phyloP scores from a whole-genome alignment of 2,888 invertebrate species.

The Polydrusus cervinus region DNA sequence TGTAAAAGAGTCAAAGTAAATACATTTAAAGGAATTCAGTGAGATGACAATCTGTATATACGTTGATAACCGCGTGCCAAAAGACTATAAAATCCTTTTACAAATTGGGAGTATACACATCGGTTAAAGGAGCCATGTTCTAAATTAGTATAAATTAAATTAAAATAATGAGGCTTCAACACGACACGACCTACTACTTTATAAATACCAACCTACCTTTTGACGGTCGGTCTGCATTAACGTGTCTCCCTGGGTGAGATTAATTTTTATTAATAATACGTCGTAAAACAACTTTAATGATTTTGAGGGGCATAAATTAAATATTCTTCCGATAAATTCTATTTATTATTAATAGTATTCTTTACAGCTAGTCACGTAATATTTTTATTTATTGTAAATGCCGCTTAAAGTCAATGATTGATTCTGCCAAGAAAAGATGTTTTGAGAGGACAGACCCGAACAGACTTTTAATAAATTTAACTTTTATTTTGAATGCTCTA shows the following conservation, averaged over 20 bases:
- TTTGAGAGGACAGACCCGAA: too few species aligned
- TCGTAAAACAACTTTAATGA: slow-evolving; percentile 10
- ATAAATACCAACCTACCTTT: slow-evolving; percentile 33
- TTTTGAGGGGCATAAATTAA: neutral
- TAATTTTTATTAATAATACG: slow-evolving; percentile 33
- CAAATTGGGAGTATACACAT: slow-evolving; percentile 31
- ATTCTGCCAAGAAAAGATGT: too few species aligned
- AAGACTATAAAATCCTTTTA: slow-evolving; percentile 36
- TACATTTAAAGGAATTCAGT: too few species aligned
- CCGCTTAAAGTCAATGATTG: too few species aligned
- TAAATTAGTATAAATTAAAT: slow-evolving; percentile 52
- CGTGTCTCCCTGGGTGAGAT: slow-evolving; percentile 29
- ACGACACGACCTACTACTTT: slow-evolving; percentile 49
- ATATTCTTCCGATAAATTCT: neutral
- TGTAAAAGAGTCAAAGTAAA: too few species aligned
- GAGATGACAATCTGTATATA: too few species aligned
- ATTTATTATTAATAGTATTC: neutral
- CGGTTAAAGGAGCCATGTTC: slow-evolving; percentile 31
- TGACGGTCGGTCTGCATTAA: neutral
- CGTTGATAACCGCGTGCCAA: slow-evolving; percentile 27
- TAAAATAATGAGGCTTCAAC: slow-evolving; percentile 51
- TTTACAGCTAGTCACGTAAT: too few species aligned
- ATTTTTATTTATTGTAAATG: neutral
- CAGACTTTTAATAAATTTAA: too few species aligned
- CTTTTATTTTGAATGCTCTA: too few species aligned